A percentile compares a stretch with the other conserved stretches of the same genome.
Conservation (phyloP, 1,140 invertebrate species). For the Wiebesia pumilae region DNA sequence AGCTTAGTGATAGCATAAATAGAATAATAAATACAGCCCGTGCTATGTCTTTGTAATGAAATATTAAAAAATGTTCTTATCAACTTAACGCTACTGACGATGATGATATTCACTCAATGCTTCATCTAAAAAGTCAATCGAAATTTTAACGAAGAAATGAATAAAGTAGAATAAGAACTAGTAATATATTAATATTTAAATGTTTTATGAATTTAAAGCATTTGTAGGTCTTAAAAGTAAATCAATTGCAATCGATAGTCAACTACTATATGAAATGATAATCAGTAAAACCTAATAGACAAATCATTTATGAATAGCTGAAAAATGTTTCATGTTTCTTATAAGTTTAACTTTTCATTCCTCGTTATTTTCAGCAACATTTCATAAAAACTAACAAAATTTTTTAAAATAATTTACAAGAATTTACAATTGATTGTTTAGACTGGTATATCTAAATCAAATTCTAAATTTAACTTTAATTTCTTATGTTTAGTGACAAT, state of each 20-base stretch:
- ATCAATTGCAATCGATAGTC: too few relatives aligned
- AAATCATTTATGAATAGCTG: too few relatives aligned
- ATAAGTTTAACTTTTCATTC: too few relatives aligned
- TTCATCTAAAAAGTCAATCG: neutral
- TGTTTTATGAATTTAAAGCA: neutral
- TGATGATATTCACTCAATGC: neutral
- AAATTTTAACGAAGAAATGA: neutral
- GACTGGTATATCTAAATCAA: neutral
- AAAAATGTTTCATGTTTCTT: too few relatives aligned
- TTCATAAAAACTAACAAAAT: neutral
- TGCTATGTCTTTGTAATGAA: neutral
- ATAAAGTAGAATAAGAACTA: neutral
- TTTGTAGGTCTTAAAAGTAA: too few relatives aligned
- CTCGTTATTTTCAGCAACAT: too few relatives aligned
- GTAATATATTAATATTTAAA: neutral
- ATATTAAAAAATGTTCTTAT: neutral
- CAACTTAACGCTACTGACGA: neutral
- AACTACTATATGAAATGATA: too few relatives aligned
- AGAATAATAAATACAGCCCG: neutral
- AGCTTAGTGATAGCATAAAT: neutral
- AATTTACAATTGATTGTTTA: neutral
- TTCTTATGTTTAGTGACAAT: neutral
- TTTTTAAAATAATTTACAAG: neutral
- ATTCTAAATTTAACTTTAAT: neutral
- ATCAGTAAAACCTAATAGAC: too few relatives aligned